Conservation (phyloP, 2,888 invertebrate genomes). For the Hirtodrosophila confusa region DNA sequence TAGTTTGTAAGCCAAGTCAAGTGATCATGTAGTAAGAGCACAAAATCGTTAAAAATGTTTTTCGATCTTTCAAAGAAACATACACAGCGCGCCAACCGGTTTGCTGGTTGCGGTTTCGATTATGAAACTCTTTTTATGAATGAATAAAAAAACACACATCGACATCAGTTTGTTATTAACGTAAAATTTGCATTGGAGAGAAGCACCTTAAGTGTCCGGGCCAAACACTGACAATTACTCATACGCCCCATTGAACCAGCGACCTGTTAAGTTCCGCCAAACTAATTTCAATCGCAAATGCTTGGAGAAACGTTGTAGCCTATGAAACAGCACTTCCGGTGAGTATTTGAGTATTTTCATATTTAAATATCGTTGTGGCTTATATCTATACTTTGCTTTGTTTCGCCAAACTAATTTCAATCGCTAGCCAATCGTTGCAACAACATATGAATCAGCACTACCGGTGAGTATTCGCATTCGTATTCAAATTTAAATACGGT, state of each 20-base stretch:
- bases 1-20: slow-evolving; percentile 72
- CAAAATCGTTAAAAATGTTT: slow-evolving; percentile 73
- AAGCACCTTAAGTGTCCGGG: slow-evolving; percentile 30
- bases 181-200: slow-evolving; percentile 49
- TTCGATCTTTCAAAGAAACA: slow-evolving; percentile 63
- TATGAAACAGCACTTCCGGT: slow-evolving; percentile 57
- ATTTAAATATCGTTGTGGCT: slow-evolving; percentile 24
- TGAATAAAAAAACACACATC: slow-evolving; percentile 39
- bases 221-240: slow-evolving; percentile 55
- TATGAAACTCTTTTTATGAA: slow-evolving; percentile 72
- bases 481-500: slow-evolving; percentile 17
- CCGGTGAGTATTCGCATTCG: slow-evolving; percentile 28
- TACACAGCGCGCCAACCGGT: slow-evolving; percentile 49
- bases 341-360: slow-evolving; percentile 12
- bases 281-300: slow-evolving; percentile 49
- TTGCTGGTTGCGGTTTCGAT: slow-evolving; percentile 44
- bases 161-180: slow-evolving; percentile 29
- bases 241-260: slow-evolving; percentile 49
- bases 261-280: slow-evolving; percentile 46
- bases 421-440: slow-evolving; percentile 16
- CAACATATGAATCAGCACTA: slow-evolving; percentile 51
- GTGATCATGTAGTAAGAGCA: slow-evolving; percentile 65
- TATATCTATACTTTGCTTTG: neutral
- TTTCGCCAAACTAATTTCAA: slow-evolving; percentile 56
- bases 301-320: slow-evolving; percentile 8